Base-by-base conservation (phyloP, 2,113 vertebrate species). In the Xiphorhynchus elegans region DNA sequence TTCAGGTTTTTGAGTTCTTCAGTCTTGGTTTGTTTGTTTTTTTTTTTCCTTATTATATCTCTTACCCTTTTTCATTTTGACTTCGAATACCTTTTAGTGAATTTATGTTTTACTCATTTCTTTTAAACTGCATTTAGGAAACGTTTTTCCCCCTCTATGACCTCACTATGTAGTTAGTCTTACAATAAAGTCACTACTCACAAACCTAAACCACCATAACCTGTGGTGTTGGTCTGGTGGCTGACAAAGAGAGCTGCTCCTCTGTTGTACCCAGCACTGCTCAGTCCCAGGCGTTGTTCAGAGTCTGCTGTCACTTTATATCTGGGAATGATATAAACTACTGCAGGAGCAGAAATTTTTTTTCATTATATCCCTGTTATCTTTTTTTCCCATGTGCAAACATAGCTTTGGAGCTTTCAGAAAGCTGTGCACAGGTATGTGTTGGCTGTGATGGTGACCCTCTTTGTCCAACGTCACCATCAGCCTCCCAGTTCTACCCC, bases 101-200 rank as follows among this genome's bases (percentile, higher is more conserved):
- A 60, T 14, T n/a, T 53, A 10, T 17, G 6, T 37, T 68, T 75
- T 83, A 40, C 7, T 6, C 16, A 60, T n/a, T 68, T 64, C 37
- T 83, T 86, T 68, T 23, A 79, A 92, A 40, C 31, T 13, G 59
- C 24, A 68, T 9, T n/a, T 31, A 10, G 24, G 35, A 77, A 68
- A 69, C 3, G 3, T 47, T 31, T 9, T 1, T 3, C 3, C 2
- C 5, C 28, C 28, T 4, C 24, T 9, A 0, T 15, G 83, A 35
- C 31, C 17, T 44, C 2, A 35, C 11, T 1, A 29, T 19, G 37
- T 42, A 63, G 39, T 42, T 42, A 52, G 25, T 42, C 46, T 82
- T 63, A 56, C n/a, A 63, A 37, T 6, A 63, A 10, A n/a, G 29
- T 31, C 53, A 21, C n/a, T 39, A 17, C n/a, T 47, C 17, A 46